These are phyloP conservation scores for Virgularia gustaviana DNA, from an alignment of 92 coral and sea anemone species.

Conservation along the genomic window DNA sequence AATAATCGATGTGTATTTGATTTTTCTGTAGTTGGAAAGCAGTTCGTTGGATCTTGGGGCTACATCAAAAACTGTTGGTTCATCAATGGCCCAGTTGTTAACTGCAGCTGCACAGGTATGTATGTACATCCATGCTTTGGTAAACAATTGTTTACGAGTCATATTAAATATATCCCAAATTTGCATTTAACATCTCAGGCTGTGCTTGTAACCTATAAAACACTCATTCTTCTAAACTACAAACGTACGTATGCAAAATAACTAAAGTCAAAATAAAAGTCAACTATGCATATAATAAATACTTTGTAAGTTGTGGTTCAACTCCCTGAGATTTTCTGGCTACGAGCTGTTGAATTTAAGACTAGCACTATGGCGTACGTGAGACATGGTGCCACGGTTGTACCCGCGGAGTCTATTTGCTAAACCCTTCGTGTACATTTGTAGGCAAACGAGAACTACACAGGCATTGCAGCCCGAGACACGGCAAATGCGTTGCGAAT, in stretches of 20 bases:
- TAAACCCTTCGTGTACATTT: neutral
- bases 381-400: neutral
- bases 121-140: neutral
- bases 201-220: too few relatives aligned
- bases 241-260: too few relatives aligned
- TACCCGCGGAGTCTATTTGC: neutral
- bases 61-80: slow-evolving; percentile 93
- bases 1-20: neutral
- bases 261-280: too few relatives aligned
- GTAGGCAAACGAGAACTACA: slow-evolving; percentile 97
- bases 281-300: too few relatives aligned
- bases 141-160: neutral
- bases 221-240: too few relatives aligned
- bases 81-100: slow-evolving; percentile 96
- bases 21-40: slow-evolving; percentile 62
- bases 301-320: too few relatives aligned
- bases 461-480: slow-evolving; percentile 96
- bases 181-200: too few relatives aligned
- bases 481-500: slow-evolving; percentile 90
- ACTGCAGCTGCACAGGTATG: slow-evolving; percentile 97
- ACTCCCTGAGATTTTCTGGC: too few relatives aligned
- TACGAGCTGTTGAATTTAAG: too few relatives aligned
- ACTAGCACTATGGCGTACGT: too few relatives aligned
- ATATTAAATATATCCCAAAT: too few relatives aligned
- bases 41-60: slow-evolving; percentile 97